These are phyloP conservation scores for Eulemur macaco DNA, from an alignment of 2,113 vertebrate genomes.

Conservation along the genomic window DNA sequence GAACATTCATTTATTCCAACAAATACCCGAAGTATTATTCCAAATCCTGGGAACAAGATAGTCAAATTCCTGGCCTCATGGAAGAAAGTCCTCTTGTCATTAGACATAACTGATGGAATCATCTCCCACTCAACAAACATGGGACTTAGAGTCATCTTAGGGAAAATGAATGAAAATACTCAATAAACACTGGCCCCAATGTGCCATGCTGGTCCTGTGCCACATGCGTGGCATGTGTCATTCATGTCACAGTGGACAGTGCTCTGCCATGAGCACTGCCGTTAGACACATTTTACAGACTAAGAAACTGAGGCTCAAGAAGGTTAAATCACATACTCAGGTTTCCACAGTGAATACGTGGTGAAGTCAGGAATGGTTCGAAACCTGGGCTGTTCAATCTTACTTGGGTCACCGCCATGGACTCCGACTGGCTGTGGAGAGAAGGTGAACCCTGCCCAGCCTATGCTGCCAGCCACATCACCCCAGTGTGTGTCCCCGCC, in stretches of 20 bases:
- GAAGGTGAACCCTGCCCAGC: neutral
- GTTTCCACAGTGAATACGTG: neutral
- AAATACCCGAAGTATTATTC: neutral
- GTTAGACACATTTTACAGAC: neutral
- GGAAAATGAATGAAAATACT: neutral
- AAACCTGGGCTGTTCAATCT: neutral
- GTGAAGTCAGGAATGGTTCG: neutral
- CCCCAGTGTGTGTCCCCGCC: neutral
- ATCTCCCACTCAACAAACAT: neutral
- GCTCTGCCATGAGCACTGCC: neutral
- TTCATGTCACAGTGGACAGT: fast-evolving
- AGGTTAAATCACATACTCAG: neutral
- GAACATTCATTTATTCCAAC: neutral
- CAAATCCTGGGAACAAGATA: neutral
- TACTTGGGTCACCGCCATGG: neutral
- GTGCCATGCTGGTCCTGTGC: neutral
- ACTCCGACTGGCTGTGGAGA: neutral
- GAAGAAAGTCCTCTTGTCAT: neutral
- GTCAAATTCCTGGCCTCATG: fast-evolving
- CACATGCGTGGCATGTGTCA: fast-evolving
- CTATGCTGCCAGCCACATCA: neutral
- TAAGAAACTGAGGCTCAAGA: slow-evolving; percentile 33
- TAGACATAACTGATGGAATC: fast-evolving
- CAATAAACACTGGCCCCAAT: neutral
- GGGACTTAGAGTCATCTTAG: neutral